phyloP scores from a whole-genome alignment of 2,797 vertebrate species.

The Micrastur ruficollis region DNA sequence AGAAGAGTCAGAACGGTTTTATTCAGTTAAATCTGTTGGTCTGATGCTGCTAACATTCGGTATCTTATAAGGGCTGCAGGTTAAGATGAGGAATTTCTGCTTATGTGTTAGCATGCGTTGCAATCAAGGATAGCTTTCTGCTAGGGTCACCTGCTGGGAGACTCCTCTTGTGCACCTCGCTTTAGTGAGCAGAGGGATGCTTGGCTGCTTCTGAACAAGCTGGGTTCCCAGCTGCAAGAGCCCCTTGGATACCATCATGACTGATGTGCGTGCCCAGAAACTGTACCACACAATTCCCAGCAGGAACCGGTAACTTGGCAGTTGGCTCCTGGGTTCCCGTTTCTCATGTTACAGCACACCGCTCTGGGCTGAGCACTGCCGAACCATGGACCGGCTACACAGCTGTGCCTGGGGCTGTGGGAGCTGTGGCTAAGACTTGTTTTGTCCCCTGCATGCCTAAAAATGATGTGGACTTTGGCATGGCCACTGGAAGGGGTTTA shows the following conservation, averaged over 20 bases:
- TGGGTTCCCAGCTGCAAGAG: rapidly evolving
- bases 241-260: rapidly evolving
- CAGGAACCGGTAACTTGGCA: not conserved
- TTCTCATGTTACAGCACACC: not conserved
- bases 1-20: not conserved
- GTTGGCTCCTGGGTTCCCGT: not conserved
- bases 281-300: not conserved
- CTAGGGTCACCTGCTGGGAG: not conserved
- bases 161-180: not conserved
- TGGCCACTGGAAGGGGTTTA: not conserved
- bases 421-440: not conserved
- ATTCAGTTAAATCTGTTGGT: not conserved
- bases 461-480: not conserved
- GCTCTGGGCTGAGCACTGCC: not conserved
- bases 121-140: not conserved
- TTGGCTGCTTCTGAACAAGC: not conserved
- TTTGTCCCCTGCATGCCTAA: rapidly evolving
- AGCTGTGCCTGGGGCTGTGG: not conserved
- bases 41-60: not conserved
- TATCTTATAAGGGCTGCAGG: not conserved
- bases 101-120: not conserved
- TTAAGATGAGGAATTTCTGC: not conserved
- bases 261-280: rapidly evolving
- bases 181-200: not conserved
- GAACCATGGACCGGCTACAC: rapidly evolving